Base-by-base conservation (phyloP, 2,888 invertebrate species). In the Drosophila prolongata region DNA sequence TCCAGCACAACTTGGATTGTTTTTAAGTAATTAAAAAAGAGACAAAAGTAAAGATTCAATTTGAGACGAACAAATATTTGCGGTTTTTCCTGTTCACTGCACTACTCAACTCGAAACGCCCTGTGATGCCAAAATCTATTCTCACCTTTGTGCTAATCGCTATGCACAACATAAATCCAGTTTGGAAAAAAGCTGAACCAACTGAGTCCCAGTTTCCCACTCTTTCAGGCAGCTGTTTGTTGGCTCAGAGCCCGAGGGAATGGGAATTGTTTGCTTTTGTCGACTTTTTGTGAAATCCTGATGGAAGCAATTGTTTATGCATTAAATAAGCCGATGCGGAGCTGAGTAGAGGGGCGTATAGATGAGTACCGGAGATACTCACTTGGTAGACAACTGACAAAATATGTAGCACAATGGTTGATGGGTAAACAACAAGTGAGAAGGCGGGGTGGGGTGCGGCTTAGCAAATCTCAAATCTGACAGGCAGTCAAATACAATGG, bases 261-360 rank as follows among this genome's bases (percentile, higher is more conserved):
- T n/a, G 62, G 66, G 64, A 79, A 82, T 79, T 83, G 80, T 89
- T 87, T 89, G 69, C 89, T 67, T 84, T 79, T 85, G 82, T 84
- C 86, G 89, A 83, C 85, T 83, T 85, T 87, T 79, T 87, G 83
- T 80, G 74, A 78, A 90, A 87, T 85, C 85, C 84, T 86, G 89
- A 87, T 90, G 79, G 85, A 79, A 90, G 89, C 90, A 90, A 89
- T 90, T 89, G 89, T 89, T 90, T 83, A 80, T 85, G 90, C 90
- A 90, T 90, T 90, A 89, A 89, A 89, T 87, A 89, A 89, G 90
- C 90, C 86, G 79, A 74, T 62, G 70, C 75, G 60, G 70, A 80
- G 66, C n/a, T 54, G 40, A 52, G 24, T 11, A 46, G 8, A 2
- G 8, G 46, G n/a, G n/a, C 27, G 27, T 46, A 46, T 65, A 75